phyloP scores from a whole-genome alignment of 2,888 invertebrate species.

The Chaitophorus viminalis region DNA sequence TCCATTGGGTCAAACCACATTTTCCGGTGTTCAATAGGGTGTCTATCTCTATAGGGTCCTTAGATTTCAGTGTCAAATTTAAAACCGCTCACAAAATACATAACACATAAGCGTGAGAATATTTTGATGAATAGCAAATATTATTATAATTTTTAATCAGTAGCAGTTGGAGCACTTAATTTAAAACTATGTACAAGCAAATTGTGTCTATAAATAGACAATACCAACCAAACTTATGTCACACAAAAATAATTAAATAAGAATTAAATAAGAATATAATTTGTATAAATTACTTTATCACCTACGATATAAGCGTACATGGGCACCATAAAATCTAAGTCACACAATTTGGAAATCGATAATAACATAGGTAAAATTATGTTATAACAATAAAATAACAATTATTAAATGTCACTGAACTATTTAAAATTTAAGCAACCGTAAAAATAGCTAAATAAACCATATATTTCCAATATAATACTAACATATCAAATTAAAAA shows the following conservation, averaged over 20 bases:
- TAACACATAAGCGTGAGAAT: slow-evolving; percentile 54
- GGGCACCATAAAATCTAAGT: neutral
- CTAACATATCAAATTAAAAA: too few species aligned
- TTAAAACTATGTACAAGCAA: neutral
- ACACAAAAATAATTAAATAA: neutral
- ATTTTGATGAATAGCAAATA: slow-evolving; percentile 34
- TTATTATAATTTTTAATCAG: neutral
- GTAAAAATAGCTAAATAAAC: neutral
- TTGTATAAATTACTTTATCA: too few species aligned
- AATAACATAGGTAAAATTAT: neutral
- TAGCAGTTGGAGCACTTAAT: neutral
- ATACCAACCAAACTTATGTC: neutral
- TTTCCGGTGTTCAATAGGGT: slow-evolving; percentile 60
- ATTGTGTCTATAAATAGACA: neutral
- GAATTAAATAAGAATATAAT: too few species aligned
- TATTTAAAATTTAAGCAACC: neutral
- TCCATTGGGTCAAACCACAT: slow-evolving; percentile 58
- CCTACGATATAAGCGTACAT: too few species aligned
- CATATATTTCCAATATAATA: too few species aligned
- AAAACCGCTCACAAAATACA: slow-evolving; percentile 39
- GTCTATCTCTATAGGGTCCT: slow-evolving; percentile 46
- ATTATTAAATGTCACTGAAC: neutral
- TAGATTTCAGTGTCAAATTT: slow-evolving; percentile 60
- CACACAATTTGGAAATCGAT: neutral
- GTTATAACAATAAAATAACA: neutral